Conservation (phyloP, 2,113 vertebrate species). For the Heterotis niloticus region DNA sequence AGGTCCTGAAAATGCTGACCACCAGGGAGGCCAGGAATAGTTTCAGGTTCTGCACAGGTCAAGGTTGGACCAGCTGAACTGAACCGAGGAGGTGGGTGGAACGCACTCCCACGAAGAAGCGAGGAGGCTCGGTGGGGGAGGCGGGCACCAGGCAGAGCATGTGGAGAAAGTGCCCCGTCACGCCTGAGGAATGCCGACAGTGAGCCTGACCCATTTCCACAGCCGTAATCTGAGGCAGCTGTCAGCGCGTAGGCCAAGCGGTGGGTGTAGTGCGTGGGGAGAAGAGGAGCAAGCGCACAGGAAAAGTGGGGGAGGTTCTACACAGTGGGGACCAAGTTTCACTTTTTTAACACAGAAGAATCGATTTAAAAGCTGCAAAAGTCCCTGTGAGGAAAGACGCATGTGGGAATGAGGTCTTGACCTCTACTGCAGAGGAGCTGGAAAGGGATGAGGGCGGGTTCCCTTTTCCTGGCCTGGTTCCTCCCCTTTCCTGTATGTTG, state of each 20-base stretch:
- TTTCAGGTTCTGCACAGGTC: neutral
- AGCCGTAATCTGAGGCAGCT: conserved; percentile 18
- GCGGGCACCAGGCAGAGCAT: neutral
- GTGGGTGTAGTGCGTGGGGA: neutral
- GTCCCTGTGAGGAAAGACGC: no score
- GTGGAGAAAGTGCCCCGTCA: conserved; percentile 13
- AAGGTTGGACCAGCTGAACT: neutral
- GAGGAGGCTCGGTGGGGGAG: neutral
- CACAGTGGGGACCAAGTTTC: neutral
- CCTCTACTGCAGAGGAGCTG: neutral
- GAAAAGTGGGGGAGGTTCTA: neutral
- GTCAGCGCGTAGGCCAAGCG: neutral
- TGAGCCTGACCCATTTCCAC: neutral
- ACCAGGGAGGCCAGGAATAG: neutral
- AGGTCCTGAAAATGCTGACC: no score
- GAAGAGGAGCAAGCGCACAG: neutral
- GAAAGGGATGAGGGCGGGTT: neutral
- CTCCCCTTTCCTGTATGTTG: conserved; percentile 1
- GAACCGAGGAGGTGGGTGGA: neutral
- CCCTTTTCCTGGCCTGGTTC: neutral
- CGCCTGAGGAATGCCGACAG: conserved; percentile 3
- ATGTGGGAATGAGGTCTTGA: neutral
- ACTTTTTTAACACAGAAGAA: neutral
- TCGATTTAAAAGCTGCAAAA: neutral
- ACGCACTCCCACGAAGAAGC: neutral